Conservation (phyloP, 1,140 invertebrate species). For the Aphelenchoides fujianensis region DNA sequence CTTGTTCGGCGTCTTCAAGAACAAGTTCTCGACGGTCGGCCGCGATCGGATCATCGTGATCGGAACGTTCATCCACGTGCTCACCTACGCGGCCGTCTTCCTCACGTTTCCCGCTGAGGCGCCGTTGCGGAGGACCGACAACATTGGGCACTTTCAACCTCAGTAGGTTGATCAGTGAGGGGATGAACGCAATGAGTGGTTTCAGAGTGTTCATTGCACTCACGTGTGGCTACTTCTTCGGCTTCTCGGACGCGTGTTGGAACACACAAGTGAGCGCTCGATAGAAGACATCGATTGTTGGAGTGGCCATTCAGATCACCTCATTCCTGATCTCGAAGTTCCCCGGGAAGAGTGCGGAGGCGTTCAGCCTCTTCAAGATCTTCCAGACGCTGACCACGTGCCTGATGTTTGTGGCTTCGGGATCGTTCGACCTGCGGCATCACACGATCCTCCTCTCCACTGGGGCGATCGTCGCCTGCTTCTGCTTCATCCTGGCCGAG, state of each 20-base stretch:
- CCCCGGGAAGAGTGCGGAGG: slow-evolving; percentile 79
- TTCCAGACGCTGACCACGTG: slow-evolving; percentile 64
- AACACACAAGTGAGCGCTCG: slow-evolving; percentile 70
- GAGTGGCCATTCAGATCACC: neutral
- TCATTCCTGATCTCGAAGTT: slow-evolving; percentile 74
- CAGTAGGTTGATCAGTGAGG: neutral
- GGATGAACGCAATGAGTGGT: slow-evolving; percentile 67
- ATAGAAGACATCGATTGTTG: slow-evolving; percentile 64
- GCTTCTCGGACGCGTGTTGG: slow-evolving; percentile 69
- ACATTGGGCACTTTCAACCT: neutral
- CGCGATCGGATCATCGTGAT: slow-evolving; percentile 81
- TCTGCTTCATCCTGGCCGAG: neutral
- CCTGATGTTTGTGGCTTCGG: neutral
- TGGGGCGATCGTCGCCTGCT: neutral
- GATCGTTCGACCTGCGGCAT: neutral
- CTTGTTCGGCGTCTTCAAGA: slow-evolving; percentile 82
- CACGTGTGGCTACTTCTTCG: slow-evolving; percentile 81
- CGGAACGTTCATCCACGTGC: slow-evolving; percentile 77
- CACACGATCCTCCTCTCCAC: neutral
- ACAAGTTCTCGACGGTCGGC: slow-evolving; percentile 76
- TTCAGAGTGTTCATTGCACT: slow-evolving; percentile 72
- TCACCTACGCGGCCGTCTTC: slow-evolving; percentile 78
- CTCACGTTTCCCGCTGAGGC: slow-evolving; percentile 79
- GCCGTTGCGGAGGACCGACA: slow-evolving; percentile 70
- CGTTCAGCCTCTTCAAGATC: slow-evolving; percentile 93